A percentile compares a stretch with the other conserved stretches of the same genome.
Evolutionary conservation across 1,140 invertebrate species (phyloP).

Genomic region (Lanistes nyassanus): DNA sequence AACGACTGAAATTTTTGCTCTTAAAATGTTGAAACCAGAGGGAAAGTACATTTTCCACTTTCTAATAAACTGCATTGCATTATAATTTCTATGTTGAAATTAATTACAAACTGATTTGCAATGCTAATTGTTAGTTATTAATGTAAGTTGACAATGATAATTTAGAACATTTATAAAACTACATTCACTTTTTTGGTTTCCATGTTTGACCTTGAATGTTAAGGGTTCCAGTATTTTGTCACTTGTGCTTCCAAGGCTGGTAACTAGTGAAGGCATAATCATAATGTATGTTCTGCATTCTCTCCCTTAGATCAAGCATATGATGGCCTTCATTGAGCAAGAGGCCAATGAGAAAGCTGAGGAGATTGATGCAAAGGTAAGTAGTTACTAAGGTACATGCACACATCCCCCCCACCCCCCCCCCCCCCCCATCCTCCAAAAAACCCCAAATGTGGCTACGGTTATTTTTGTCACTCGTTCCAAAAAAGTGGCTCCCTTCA

Average conservation of each 20-base stretch:
- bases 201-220: not conserved
- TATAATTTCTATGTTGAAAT: too few relatives aligned
- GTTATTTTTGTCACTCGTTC: constrained; percentile 2
- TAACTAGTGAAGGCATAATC: too few relatives aligned
- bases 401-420: not conserved
- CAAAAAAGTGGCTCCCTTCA: too few relatives aligned
- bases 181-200: not conserved
- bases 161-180: not conserved
- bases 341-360: constrained; percentile 99
- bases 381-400: not conserved
- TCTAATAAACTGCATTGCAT: too few relatives aligned
- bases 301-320: constrained; percentile 91
- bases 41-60: too few relatives aligned
- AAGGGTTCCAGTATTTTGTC: not conserved
- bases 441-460: not conserved
- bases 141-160: not conserved
- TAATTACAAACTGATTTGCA: not conserved
- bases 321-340: constrained; percentile 99
- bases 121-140: not conserved
- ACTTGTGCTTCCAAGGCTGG: not conserved
- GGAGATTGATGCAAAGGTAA: constrained; percentile 96
- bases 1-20: too few relatives aligned
- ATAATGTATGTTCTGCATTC: too few relatives aligned
- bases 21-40: too few relatives aligned
- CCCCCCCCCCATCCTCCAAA: not conserved